phyloP scores from a whole-genome alignment of 2,888 invertebrate genomes.

The Pheosia tremula region DNA sequence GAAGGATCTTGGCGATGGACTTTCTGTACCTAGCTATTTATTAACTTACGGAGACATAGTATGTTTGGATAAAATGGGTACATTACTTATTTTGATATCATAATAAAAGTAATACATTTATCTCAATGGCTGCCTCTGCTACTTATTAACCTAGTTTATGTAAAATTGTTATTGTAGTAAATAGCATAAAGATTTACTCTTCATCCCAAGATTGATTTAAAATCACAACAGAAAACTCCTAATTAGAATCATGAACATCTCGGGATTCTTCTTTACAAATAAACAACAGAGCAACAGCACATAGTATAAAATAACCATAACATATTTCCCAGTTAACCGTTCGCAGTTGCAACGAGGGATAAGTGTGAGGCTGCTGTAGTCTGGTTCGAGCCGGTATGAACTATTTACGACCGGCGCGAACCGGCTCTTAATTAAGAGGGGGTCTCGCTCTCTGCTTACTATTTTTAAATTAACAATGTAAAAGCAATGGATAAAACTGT shows the following conservation, averaged over 20 bases:
- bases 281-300: background rate
- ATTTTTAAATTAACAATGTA: constrained; percentile 17
- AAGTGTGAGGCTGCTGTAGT: constrained; percentile 9
- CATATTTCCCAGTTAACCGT: constrained; percentile 15
- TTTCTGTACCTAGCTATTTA: background rate
- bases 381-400: background rate
- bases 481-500: background rate
- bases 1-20: background rate
- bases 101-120: too few relatives aligned
- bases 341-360: constrained; percentile 14
- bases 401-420: constrained; percentile 10
- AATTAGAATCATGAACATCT: too few relatives aligned
- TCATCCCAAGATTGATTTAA: too few relatives aligned
- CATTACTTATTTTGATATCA: too few relatives aligned
- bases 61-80: too few relatives aligned
- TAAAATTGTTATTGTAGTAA: too few relatives aligned
- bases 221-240: too few relatives aligned
- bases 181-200: too few relatives aligned
- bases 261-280: too few relatives aligned
- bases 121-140: too few relatives aligned
- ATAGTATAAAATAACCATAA: background rate
- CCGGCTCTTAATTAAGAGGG: constrained; percentile 15
- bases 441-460: constrained; percentile 3
- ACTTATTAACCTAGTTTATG: too few relatives aligned
- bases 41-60: background rate